Evolutionary conservation across 2,113 vertebrate species (phyloP).

Genomic region (Solenodon paradoxus): DNA sequence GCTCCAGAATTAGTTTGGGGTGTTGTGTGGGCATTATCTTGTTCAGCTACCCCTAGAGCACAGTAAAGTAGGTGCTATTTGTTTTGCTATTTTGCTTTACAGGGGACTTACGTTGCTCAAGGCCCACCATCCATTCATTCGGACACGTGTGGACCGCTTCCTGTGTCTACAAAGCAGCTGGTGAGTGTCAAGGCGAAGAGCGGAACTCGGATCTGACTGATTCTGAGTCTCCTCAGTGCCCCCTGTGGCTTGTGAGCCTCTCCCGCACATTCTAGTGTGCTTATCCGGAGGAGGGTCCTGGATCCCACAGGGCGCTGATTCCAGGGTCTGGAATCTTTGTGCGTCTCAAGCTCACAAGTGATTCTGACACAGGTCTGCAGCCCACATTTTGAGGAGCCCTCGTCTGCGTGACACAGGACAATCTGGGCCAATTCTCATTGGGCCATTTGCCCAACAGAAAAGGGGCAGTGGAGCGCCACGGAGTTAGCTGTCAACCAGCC

Average conservation of each 20-base stretch:
- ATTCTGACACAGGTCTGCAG: background rate
- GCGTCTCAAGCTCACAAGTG: background rate
- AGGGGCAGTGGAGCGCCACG: background rate
- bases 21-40: background rate
- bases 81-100: too few species aligned
- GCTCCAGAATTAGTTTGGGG: background rate
- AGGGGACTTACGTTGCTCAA: background rate
- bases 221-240: background rate
- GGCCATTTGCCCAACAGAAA: background rate
- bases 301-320: too few species aligned
- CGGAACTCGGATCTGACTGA: background rate
- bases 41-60: background rate
- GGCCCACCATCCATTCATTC: background rate
- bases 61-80: background rate
- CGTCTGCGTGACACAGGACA: background rate
- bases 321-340: background rate
- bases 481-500: background rate
- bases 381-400: background rate
- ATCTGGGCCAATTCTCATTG: background rate
- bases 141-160: background rate
- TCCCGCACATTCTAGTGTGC: background rate
- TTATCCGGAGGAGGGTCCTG: background rate
- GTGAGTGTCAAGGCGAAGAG: background rate
- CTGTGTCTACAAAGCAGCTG: background rate
- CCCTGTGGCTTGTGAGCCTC: background rate